Base-by-base conservation (phyloP, 2,797 vertebrate genomes). In the Rhinella marina region DNA sequence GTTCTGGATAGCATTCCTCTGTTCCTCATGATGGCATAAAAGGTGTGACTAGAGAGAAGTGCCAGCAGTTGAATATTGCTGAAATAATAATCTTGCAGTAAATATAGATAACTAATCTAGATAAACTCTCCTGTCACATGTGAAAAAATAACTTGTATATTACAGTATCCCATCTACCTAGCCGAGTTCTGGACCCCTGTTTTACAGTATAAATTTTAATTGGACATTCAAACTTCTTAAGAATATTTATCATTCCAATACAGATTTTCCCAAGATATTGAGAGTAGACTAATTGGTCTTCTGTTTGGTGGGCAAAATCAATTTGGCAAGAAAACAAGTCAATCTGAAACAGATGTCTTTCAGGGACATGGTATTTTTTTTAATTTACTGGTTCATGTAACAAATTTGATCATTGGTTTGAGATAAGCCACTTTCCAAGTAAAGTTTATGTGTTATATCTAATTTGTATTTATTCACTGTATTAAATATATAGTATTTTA, bases 291-390 rank as follows among this genome's bases (percentile, higher is more conserved):
- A 79, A 86, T 68, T 86, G 32, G 59, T 86, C 62, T 86, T 86
- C 57, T 86, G 84, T 54, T 68, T 86, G 59, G 79, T 86, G 75
- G 75, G 61, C 64, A 56, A 86, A 70, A 81, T 80, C 64, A 68
- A 72, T 73, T 86, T 86, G 77, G 61, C 75, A 79, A 72, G 77
- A 57, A 32, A 86, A 32, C 77, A 86, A 86, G 62, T 81, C 85
- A 81, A 48, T 81, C 64, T 81, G 19, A 80, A 81, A 56, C 85
- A 81, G 77, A 86, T 86, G 85, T 59, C 85, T 80, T 86, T 86
- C 52, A 86, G 64, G 64, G 62, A 81, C 52, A 61, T 70, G 77
- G 81, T 66, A 52, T 86, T 41, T 80, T 17, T n/a, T 41, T 70
- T 59, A 54, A 72, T 86, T 86, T 80, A 64, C 76, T 86, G 85